Evolutionary conservation across 1,140 invertebrate genomes (phyloP).

Genomic region (Drosophila santomea): DNA sequence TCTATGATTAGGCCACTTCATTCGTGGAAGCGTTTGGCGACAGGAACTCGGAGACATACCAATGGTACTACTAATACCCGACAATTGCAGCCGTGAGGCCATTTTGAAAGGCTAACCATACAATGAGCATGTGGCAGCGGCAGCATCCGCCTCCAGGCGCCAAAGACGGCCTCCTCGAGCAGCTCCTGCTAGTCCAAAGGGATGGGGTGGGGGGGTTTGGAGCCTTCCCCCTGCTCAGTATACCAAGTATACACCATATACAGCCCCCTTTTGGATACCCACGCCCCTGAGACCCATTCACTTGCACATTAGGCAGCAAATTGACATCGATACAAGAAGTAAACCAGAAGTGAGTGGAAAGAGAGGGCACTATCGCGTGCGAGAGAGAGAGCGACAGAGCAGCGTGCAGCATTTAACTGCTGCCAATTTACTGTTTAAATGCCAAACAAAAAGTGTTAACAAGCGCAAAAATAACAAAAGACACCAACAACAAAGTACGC

Average conservation of each 20-base stretch:
- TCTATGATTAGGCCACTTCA: not conserved
- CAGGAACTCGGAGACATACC: slow-evolving; percentile 28
- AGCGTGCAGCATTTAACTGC: slow-evolving; percentile 80
- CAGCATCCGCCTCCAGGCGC: slow-evolving; percentile 12
- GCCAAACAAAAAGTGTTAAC: slow-evolving; percentile 84
- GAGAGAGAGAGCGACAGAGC: slow-evolving; percentile 3
- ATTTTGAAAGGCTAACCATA: slow-evolving; percentile 42
- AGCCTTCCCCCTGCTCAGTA: too few relatives aligned
- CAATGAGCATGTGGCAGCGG: not conserved
- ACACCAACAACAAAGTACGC: slow-evolving; percentile 36
- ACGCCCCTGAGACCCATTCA: slow-evolving; percentile 55
- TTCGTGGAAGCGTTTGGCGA: slow-evolving; percentile 16
- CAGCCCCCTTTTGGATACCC: not conserved
- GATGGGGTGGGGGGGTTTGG: too few relatives aligned
- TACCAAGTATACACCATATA: too few relatives aligned
- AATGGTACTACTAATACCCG: slow-evolving; percentile 20
- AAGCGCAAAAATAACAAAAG: slow-evolving; percentile 84
- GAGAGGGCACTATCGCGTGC: not conserved
- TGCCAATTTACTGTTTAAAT: slow-evolving; percentile 85
- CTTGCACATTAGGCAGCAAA: slow-evolving; percentile 81
- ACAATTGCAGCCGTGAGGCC: slow-evolving; percentile 54
- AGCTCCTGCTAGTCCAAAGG: too few relatives aligned
- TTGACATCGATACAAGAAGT: slow-evolving; percentile 72
- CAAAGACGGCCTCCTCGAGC: slow-evolving; percentile 1
- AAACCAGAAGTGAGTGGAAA: not conserved